phyloP scores from a whole-genome alignment of 2,797 vertebrate genomes.

The Poeciliopsis infans region DNA sequence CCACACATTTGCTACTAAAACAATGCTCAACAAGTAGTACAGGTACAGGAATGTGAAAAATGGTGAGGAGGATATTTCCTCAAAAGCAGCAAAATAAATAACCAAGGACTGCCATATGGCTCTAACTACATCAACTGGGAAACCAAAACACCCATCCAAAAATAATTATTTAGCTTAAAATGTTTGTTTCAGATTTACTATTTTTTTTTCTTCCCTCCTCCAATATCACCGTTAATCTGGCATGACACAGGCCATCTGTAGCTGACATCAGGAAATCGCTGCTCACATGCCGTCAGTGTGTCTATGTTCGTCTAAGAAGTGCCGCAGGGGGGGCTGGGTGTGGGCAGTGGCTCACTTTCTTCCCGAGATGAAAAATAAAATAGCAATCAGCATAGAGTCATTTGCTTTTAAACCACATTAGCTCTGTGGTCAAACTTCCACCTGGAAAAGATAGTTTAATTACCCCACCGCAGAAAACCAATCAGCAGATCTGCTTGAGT shows the following conservation, averaged over 20 bases:
- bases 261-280: constrained; percentile 69
- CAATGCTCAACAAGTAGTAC: background rate
- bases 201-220: constrained; percentile 7
- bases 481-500: background rate
- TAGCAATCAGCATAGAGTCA: constrained; percentile 11
- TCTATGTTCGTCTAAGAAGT: constrained; percentile 44
- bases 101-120: background rate
- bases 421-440: constrained; percentile 22
- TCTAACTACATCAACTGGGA: background rate
- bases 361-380: constrained; percentile 8
- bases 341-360: constrained; percentile 9
- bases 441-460: constrained; percentile 15
- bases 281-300: constrained; percentile 61
- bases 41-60: background rate
- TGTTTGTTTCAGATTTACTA: constrained; percentile 9
- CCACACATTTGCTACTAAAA: background rate
- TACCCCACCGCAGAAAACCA: constrained; percentile 4
- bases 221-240: constrained; percentile 54
- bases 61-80: background rate
- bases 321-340: constrained; percentile 11
- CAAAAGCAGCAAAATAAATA: background rate
- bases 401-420: constrained; percentile 38
- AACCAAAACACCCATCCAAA: background rate
- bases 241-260: constrained; percentile 64
- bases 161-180: constrained; percentile 6